phyloP scores from a whole-genome alignment of 2,888 invertebrate genomes.

The Pherbina coryleti region DNA sequence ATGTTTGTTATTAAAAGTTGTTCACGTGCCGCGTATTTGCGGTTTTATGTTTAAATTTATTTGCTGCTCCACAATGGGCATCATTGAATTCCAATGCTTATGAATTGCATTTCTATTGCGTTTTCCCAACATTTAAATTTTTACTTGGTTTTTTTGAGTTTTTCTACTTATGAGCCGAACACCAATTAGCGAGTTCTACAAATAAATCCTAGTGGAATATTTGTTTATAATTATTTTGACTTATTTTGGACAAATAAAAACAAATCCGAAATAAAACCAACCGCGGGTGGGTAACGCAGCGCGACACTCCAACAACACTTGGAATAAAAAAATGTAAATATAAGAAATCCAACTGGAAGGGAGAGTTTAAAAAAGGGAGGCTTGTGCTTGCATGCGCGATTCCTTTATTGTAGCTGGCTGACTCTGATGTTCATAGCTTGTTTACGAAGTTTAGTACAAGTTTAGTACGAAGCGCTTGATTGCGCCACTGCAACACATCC shows the following conservation, averaged over 20 bases:
- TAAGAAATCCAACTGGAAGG: conserved; percentile 52
- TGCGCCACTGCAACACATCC: conserved; percentile 19
- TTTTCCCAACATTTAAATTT: conserved; percentile 15
- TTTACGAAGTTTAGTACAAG: conserved; percentile 30
- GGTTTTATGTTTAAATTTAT: too few relatives aligned
- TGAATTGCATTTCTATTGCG: neutral
- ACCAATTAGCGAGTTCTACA: neutral
- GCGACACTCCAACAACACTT: conserved; percentile 55
- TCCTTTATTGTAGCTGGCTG: neutral
- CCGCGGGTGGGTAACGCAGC: conserved; percentile 26
- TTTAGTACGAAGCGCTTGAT: conserved; percentile 22
- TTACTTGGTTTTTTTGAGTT: conserved; percentile 3
- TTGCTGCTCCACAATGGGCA: neutral
- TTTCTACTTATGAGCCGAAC: neutral
- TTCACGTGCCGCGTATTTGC: neutral
- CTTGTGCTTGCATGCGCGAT: neutral
- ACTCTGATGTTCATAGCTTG: conserved; percentile 5
- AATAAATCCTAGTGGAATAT: neutral
- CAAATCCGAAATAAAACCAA: conserved; percentile 22
- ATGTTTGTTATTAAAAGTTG: neutral
- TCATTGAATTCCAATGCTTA: neutral
- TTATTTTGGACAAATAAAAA: conserved; percentile 33
- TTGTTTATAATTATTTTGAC: conserved; percentile 24
- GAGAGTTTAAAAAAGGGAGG: neutral
- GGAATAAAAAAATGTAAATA: conserved; percentile 64